Percentiles rank a stretch among this genome's conserved stretches.
Conservation (phyloP, 2,113 vertebrate genomes). For the Syrmaticus mikado region DNA sequence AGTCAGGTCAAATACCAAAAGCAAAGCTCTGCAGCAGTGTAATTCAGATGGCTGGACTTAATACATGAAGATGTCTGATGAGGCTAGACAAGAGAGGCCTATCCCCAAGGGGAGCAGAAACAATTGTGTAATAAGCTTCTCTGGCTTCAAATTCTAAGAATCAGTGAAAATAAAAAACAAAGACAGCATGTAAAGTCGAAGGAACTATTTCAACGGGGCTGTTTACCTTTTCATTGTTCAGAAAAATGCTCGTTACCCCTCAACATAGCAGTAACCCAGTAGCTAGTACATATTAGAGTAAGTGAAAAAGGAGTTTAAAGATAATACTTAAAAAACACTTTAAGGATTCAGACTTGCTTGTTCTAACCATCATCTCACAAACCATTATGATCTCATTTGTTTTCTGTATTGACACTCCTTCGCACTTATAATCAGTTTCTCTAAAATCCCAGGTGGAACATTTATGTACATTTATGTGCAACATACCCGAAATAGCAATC, state of each 20-base stretch:
- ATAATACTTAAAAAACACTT: not conserved
- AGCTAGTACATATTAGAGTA: not conserved
- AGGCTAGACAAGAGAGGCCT: not conserved
- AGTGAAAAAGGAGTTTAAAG: conserved; percentile 17
- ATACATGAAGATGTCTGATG: not conserved
- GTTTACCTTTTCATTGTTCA: not conserved
- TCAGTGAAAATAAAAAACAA: not conserved
- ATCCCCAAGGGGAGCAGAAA: not conserved
- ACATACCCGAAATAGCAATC: not conserved
- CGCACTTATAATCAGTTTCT: not conserved
- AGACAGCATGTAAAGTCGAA: not conserved
- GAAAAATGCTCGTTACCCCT: not conserved
- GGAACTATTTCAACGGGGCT: not conserved
- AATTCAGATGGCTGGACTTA: not conserved
- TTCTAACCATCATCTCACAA: not conserved
- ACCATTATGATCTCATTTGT: conserved; percentile 1
- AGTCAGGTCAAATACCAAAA: not conserved
- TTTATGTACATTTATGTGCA: not conserved
- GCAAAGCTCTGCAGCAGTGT: not conserved
- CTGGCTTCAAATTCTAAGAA: not conserved
- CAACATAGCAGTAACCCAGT: not conserved
- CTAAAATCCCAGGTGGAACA: not conserved
- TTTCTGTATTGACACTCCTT: not conserved
- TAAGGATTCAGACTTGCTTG: not conserved
- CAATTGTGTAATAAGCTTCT: not conserved